Percentiles rank a stretch among this genome's conserved stretches.
Conservation (phyloP, 2,113 vertebrate genomes). For the Phalacrocorax brasilianus region DNA sequence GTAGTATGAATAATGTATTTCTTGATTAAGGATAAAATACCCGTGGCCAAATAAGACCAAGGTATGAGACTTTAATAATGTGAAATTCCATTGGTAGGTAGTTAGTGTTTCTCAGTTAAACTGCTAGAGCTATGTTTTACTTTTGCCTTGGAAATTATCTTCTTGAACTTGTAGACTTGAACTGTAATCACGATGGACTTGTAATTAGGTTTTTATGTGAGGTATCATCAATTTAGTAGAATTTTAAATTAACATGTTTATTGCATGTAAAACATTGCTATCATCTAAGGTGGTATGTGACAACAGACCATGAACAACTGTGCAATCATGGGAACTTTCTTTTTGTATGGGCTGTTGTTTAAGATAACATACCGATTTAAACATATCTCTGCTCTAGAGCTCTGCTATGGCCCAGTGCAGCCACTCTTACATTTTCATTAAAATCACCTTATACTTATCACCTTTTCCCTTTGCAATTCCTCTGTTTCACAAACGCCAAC, state of each 20-base stretch:
- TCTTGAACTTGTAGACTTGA: background rate
- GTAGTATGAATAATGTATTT: background rate
- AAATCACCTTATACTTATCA: background rate
- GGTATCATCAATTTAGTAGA: background rate
- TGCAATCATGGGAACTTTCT: background rate
- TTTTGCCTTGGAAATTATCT: background rate
- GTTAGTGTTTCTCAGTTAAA: background rate
- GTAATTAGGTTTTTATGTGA: background rate
- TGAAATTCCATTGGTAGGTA: background rate
- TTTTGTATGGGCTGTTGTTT: background rate
- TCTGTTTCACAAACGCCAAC: background rate
- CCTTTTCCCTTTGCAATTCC: background rate
- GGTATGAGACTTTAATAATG: background rate
- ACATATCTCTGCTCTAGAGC: background rate
- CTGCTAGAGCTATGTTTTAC: background rate
- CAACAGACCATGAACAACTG: background rate
- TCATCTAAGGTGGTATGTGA: background rate
- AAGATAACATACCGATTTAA: background rate
- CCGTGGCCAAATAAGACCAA: background rate
- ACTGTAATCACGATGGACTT: background rate
- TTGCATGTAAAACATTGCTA: background rate
- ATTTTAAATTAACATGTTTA: background rate
- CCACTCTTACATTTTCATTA: background rate
- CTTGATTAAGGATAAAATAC: background rate
- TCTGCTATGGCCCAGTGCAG: background rate